These are phyloP conservation scores for Cataglyphis cursor DNA, from an alignment of 2,888 invertebrate species.

Conservation along the genomic window DNA sequence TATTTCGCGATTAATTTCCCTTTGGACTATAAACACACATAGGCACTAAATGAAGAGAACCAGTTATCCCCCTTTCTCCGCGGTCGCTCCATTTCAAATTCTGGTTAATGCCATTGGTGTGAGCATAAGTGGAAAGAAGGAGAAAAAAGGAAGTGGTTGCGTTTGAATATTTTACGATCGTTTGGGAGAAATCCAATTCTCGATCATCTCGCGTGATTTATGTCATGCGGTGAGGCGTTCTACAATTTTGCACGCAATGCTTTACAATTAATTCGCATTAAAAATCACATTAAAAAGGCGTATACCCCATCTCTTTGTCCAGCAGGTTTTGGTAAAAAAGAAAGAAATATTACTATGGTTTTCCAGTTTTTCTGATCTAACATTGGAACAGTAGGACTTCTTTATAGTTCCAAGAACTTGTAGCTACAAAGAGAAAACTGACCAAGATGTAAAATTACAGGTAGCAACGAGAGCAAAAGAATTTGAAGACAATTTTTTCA, in stretches of 20 bases:
- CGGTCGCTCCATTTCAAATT: slow-evolving; percentile 40
- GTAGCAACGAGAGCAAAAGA: background rate
- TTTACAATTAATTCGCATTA: slow-evolving; percentile 28
- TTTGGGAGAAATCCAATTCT: slow-evolving; percentile 45
- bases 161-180: slow-evolving; percentile 35
- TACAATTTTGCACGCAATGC: background rate
- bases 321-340: background rate
- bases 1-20: slow-evolving; percentile 41
- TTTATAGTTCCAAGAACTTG: background rate
- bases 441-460: background rate
- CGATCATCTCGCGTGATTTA: slow-evolving; percentile 15
- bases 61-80: slow-evolving; percentile 33
- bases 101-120: slow-evolving; percentile 23
- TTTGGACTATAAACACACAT: slow-evolving; percentile 37
- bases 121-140: background rate
- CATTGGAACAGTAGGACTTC: background rate
- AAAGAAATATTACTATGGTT: background rate
- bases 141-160: background rate
- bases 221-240: background rate
- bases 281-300: background rate
- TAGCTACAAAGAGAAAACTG: background rate
- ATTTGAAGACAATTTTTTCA: background rate
- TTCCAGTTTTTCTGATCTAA: background rate
- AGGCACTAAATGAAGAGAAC: slow-evolving; percentile 36
- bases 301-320: background rate